Evolutionary conservation across 2,888 invertebrate species (phyloP).

Genomic region (Drosophila quinaria): DNA sequence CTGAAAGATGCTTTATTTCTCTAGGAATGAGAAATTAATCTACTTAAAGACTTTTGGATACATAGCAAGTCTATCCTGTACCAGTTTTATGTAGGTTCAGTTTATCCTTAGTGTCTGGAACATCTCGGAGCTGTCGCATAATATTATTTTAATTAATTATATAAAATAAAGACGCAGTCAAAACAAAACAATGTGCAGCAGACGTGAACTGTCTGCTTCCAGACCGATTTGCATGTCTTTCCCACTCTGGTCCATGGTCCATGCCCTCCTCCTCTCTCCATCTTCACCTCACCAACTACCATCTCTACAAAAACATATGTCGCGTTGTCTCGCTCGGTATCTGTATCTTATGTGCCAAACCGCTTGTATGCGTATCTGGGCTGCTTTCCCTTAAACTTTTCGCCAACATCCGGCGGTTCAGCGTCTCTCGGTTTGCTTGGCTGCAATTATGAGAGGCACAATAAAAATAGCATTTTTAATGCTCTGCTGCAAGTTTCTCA

Average conservation of each 20-base stretch:
- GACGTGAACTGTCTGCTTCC: slow-evolving; percentile 7
- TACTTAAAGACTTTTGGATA: neutral
- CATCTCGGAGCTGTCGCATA: neutral
- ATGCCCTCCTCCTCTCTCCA: neutral
- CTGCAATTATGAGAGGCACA: slow-evolving; percentile 74
- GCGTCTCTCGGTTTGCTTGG: slow-evolving; percentile 49
- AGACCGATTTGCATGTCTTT: slow-evolving; percentile 20
- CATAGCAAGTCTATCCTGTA: too few relatives aligned
- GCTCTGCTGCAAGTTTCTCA: slow-evolving; percentile 58
- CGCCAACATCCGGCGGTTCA: slow-evolving; percentile 60
- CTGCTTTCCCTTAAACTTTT: slow-evolving; percentile 76
- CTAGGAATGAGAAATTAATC: slow-evolving; percentile 17
- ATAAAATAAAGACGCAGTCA: slow-evolving; percentile 1
- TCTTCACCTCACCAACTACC: neutral
- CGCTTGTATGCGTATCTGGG: slow-evolving; percentile 71
- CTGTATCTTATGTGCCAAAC: slow-evolving; percentile 70
- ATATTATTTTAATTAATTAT: slow-evolving; percentile 21
- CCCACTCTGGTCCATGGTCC: slow-evolving; percentile 1
- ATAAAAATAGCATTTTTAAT: slow-evolving; percentile 77
- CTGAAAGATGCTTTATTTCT: neutral
- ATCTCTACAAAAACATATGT: slow-evolving; percentile 44
- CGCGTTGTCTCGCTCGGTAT: slow-evolving; percentile 40
- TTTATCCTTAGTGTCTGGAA: neutral
- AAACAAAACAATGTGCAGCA: slow-evolving; percentile 10
- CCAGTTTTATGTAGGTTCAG: neutral